These are phyloP conservation scores for Acronicta psi DNA, from an alignment of 2,888 invertebrate species.

Conservation along the genomic window DNA sequence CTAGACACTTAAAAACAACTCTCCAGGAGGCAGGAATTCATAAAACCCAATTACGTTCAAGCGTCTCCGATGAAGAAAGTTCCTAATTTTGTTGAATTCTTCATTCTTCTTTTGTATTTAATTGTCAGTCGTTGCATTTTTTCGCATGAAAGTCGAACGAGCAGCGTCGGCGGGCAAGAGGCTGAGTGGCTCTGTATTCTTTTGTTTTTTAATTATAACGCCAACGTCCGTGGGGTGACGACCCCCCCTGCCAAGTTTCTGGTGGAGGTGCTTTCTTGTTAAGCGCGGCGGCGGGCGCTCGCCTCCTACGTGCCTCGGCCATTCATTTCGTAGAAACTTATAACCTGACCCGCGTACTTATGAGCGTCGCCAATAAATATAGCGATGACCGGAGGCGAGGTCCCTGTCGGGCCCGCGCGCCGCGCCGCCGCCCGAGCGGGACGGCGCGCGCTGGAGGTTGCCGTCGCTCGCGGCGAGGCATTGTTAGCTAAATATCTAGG, in stretches of 20 bases:
- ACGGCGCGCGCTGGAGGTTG: slow-evolving; percentile 70
- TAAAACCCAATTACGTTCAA: slow-evolving; percentile 57
- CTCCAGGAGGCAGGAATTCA: slow-evolving; percentile 49
- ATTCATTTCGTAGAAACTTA: slow-evolving; percentile 88
- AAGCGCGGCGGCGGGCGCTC: slow-evolving; percentile 79
- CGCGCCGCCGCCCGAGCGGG: slow-evolving; percentile 69
- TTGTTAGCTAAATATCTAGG: slow-evolving; percentile 89
- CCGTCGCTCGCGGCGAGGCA: slow-evolving; percentile 81
- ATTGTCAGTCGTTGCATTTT: slow-evolving; percentile 82
- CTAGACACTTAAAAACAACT: slow-evolving; percentile 35
- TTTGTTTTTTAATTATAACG: slow-evolving; percentile 89
- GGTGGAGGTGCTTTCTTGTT: slow-evolving; percentile 87
- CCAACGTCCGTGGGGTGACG: slow-evolving; percentile 76
- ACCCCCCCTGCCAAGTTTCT: slow-evolving; percentile 79
- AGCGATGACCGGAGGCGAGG: slow-evolving; percentile 86
- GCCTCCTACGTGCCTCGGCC: slow-evolving; percentile 87
- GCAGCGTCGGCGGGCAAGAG: slow-evolving; percentile 76
- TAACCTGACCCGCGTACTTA: slow-evolving; percentile 89
- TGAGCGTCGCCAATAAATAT: slow-evolving; percentile 89
- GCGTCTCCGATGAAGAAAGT: slow-evolving; percentile 55
- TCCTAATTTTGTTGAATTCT: slow-evolving; percentile 56
- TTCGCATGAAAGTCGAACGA: slow-evolving; percentile 81
- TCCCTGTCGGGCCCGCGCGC: slow-evolving; percentile 73
- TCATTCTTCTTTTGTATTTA: slow-evolving; percentile 66
- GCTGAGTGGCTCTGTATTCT: slow-evolving; percentile 87